phyloP scores from a whole-genome alignment of 1,140 invertebrate species.

The Ladona fulva region DNA sequence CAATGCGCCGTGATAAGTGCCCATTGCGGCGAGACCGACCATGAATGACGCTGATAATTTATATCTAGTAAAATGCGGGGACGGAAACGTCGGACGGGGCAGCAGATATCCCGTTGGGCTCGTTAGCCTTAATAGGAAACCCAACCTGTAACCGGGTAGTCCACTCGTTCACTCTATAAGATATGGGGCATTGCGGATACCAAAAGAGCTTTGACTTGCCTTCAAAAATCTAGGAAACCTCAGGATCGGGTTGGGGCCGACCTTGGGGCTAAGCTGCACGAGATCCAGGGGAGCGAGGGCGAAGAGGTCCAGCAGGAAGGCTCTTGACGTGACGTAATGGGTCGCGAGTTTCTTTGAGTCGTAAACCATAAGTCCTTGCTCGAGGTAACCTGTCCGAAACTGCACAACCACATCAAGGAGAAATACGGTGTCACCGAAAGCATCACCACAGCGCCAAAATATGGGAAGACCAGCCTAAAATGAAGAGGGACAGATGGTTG shows the following conservation, averaged over 20 bases:
- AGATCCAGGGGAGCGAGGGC: slow-evolving; percentile 80
- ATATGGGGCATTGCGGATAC: not conserved
- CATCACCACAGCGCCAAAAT: slow-evolving; percentile 74
- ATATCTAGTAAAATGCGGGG: no score
- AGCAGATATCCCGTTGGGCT: no score
- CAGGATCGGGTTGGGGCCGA: slow-evolving; percentile 70
- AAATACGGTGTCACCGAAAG: slow-evolving; percentile 77
- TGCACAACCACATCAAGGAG: slow-evolving; percentile 80
- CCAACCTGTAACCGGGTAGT: no score
- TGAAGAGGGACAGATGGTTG: not conserved
- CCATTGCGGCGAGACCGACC: no score
- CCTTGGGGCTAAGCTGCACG: slow-evolving; percentile 55
- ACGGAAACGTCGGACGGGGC: no score
- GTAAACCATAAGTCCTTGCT: slow-evolving; percentile 90
- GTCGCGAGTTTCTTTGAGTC: slow-evolving; percentile 79
- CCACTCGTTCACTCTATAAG: no score
- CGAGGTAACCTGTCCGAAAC: slow-evolving; percentile 88
- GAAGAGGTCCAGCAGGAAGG: slow-evolving; percentile 77
- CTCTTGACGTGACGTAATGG: slow-evolving; percentile 77
- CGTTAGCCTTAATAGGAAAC: no score
- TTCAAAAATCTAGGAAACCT: slow-evolving; percentile 76
- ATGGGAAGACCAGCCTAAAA: slow-evolving; percentile 16
- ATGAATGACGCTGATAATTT: no score
- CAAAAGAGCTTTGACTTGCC: slow-evolving; percentile 34
- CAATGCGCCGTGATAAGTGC: no score